These are phyloP conservation scores for Dynastes maya DNA, from an alignment of 2,888 invertebrate genomes.

Conservation along the genomic window DNA sequence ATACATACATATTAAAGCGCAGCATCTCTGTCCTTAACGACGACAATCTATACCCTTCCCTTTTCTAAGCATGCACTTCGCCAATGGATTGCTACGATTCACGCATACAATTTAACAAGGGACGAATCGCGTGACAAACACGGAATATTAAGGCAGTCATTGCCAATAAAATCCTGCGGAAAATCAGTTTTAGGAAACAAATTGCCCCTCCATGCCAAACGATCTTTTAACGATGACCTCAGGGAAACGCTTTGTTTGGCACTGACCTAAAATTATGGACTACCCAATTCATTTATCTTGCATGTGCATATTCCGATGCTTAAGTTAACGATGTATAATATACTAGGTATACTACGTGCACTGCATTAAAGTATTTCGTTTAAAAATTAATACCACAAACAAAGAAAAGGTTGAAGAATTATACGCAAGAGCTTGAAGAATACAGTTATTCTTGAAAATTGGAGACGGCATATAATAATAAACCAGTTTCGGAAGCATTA, in stretches of 20 bases:
- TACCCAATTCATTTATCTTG: background rate
- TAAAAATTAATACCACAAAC: background rate
- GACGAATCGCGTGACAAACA: slow-evolving; percentile 9
- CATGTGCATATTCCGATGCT: background rate
- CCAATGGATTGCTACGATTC: slow-evolving; percentile 1
- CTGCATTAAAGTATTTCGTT: too few relatives aligned
- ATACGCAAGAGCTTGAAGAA: background rate
- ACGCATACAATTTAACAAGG: background rate
- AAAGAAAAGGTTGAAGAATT: background rate
- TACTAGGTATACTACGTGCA: background rate
- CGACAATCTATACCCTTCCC: background rate
- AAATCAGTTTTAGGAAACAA: background rate
- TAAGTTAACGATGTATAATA: background rate
- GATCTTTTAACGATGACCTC: slow-evolving; percentile 17
- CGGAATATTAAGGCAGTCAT: background rate
- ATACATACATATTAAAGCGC: slow-evolving; percentile 40
- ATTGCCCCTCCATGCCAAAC: background rate
- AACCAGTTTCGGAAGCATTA: too few relatives aligned
- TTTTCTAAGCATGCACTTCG: slow-evolving; percentile 4
- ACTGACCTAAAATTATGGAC: background rate
- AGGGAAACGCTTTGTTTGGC: background rate
- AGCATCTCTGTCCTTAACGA: slow-evolving; percentile 15
- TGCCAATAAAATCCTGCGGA: background rate
- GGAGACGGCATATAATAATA: too few relatives aligned
- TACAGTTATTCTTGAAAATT: too few relatives aligned